Base-by-base conservation (phyloP, 2,797 vertebrate species). In the Xenops minutus region DNA sequence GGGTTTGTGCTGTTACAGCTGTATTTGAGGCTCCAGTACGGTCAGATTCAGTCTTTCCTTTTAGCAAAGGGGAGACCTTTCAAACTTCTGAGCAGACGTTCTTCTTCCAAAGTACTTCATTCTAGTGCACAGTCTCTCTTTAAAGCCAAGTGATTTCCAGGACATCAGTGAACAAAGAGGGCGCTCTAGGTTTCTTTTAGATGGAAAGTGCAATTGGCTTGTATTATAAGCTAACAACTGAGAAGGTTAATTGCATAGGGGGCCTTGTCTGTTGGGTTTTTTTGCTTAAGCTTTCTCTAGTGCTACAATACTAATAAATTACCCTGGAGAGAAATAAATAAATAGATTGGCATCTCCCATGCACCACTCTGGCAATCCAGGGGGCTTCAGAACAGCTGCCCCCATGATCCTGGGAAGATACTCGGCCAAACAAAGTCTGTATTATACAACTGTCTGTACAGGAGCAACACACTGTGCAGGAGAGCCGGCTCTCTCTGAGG, bases 361-460 rank as follows among this genome's bases (percentile, higher is more conserved):
- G 48, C 22, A 87, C 82, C 73, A 34, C 7, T 6, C 80, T 93
- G 83, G 82, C 54, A 87, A 79, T 66, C 71, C 43, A 32, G 88
- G 85, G 71, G 59, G 77, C 67, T 90, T 89, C 61, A 72, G 32
- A 76, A 93, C 83, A 94, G 86, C 78, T 96, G 92, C 84, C 92
- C 55, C 30, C 23, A 0, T 18, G 83, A 78, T 92, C 54, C 67
- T 49, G 85, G 92, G 83, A 79, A 66, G 16, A 27, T 37, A 36
- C 4, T 37, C 0, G 6, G 73, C 34, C 23, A 11, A 54, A 27
- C 48, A 3, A 12, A 24, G 89, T 79, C 71, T 0, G 0, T 34
- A 26, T 96, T 98, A 99, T 55, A 99, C 98, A 10, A 99, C 99
- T 29, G 99, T 99, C 97, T 99, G 99, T 85, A 99, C 99, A 0